Percentiles rank a stretch among this genome's conserved stretches.
Conservation (phyloP, 2,797 vertebrate species). For the Danio choprae region DNA sequence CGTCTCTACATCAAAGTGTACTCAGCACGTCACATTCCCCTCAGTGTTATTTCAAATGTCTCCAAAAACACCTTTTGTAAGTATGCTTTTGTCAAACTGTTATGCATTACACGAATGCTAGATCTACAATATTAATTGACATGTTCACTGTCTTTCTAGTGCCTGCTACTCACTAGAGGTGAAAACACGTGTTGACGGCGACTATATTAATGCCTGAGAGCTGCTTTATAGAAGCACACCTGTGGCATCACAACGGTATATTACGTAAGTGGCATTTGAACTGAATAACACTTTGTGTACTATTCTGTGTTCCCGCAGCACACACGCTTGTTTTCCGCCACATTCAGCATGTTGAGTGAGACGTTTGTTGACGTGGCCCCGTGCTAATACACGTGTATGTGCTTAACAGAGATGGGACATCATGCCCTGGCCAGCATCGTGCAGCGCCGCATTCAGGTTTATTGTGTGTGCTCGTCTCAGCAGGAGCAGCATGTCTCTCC, state of each 20-base stretch:
- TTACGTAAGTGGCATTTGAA: conserved; percentile 56
- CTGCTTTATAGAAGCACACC: not conserved
- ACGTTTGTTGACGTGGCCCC: not conserved
- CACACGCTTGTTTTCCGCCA: conserved; percentile 22
- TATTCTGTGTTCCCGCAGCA: conserved; percentile 10
- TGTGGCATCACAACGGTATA: conserved; percentile 6
- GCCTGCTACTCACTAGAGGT: not conserved
- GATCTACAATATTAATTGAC: not conserved
- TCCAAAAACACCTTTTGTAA: not conserved
- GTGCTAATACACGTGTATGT: conserved; percentile 33
- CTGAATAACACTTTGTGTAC: conserved; percentile 36
- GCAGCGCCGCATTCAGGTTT: not conserved
- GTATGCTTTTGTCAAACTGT: not conserved
- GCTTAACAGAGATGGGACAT: not conserved
- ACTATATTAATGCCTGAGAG: conserved; percentile 30
- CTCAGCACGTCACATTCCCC: not conserved
- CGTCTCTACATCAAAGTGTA: not conserved
- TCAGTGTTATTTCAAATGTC: not conserved
- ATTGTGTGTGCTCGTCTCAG: not conserved
- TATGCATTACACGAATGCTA: conserved; percentile 7
- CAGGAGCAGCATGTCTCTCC: conserved; percentile 11
- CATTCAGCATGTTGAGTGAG: not conserved
- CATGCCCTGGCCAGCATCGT: not conserved
- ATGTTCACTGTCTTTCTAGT: not conserved
- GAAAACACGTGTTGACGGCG: not conserved